Base-by-base conservation (phyloP, 2,888 invertebrate species). In the Drosophila prolongata region DNA sequence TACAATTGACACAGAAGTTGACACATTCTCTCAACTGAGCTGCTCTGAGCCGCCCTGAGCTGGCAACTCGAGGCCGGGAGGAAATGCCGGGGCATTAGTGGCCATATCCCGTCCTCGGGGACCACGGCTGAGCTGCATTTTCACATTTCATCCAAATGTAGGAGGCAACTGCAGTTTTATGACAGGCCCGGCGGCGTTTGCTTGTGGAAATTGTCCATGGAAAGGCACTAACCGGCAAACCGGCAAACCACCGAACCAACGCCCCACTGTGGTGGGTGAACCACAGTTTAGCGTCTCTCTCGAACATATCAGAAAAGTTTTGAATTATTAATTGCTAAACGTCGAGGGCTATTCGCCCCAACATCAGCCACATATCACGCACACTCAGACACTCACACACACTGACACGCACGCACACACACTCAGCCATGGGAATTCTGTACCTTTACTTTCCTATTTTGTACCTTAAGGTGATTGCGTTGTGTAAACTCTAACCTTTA, bases 1-100 rank as follows among this genome's bases (percentile, higher is more conserved):
- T 64, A 78, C 76, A 78, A 82, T 83, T 79, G 80, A 67, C 78
- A 78, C 61, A 35, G 64, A 74, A 77, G 75, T 76, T 76, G 77
- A 69, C 85, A 80, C 67, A 80, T 71, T 83, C 62, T 43, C 60
- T 54, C 52, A 60, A 54, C 68, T 40, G 50, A 56, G 56, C 49
- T 34, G 49, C 49, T 35, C 43, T 58, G 24, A 62, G 54, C 37
- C 40, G 34, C 54, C 38, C 49, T 30, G 69, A 67, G 59, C 42
- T 67, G 53, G 53, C 42, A 3, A 24, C 24, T 16, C 43, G 50
- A 57, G 40, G 14, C 11, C 6, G 53, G 37, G 52, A 1, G 42
- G 16, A 30, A 46, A 49, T 57, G 44, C 37, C 56, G 42, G 35
- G 37, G 69, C 55, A 62, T 69, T 71, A 53, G 62, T 34, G 56